Evolutionary conservation across 2,888 invertebrate species (phyloP), one percentile per base, ranked within the genome.

Genomic region (Aradus depressus): DNA sequence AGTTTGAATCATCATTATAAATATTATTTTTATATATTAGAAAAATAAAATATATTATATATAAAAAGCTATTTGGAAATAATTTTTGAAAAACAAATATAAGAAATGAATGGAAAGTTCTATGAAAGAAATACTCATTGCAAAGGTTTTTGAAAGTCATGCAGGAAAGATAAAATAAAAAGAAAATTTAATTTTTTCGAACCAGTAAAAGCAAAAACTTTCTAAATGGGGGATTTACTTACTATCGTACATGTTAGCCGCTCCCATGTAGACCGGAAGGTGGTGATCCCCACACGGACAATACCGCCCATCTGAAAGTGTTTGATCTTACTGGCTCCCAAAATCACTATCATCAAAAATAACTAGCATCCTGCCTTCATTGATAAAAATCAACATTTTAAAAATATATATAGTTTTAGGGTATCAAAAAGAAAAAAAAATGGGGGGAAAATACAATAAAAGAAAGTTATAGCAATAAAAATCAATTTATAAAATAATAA

Each of bases 141-240:
- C 16, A 34, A 34, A 34, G 16, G 14, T 34, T 14, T 34, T 34
- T 34, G 5, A 34, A 5, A 34, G n/a, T 34, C n/a, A 34, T 34
- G 35, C 35, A 34, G 35, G 35, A 34, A 34, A 34, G 35, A 18
- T 6, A 34, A 34, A 28, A 28, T n/a, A 28, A 4, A 34, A 34
- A 34, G n/a, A 34, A 34, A 18, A n/a, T 34, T 34, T 6, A 4
- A 6, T 4, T 28, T 51, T 45, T 44, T 51, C 55, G 55, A 55
- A 55, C 55, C 55, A 55, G 52, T 55, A 55, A 55, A 55, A 55
- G 55, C 55, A 50, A 55, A 55, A 55, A 49, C 51, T 54, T 51
- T 51, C 51, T 54, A 48, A 43, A 26, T 50, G 32, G 44, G 55
- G 44, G 32, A n/a, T n/a, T 34, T 56, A 56, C 56, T 56, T 54